These are phyloP conservation scores for Garrulus glandarius DNA, from an alignment of 2,797 vertebrate genomes.

Conservation along the genomic window DNA sequence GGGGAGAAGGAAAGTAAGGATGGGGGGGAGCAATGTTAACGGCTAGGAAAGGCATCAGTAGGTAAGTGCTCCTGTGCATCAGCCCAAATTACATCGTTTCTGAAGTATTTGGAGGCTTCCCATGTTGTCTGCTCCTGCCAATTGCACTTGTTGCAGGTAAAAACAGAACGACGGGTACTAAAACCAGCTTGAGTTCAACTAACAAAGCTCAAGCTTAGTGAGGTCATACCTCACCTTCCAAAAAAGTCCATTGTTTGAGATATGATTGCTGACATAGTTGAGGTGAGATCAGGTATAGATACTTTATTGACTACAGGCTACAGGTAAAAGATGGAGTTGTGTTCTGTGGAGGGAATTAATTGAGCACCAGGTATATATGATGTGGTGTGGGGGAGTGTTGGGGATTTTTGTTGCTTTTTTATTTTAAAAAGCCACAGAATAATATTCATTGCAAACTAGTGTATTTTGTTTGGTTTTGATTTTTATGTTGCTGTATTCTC, in stretches of 20 bases:
- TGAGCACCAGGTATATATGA: neutral
- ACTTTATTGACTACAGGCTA: neutral
- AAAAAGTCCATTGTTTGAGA: neutral
- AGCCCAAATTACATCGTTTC: neutral
- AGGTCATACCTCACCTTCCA: neutral
- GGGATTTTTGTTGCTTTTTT: neutral
- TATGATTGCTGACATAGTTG: neutral
- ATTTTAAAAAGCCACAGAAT: neutral
- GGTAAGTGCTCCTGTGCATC: neutral
- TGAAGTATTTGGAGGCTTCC: neutral
- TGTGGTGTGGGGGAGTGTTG: rapidly evolving
- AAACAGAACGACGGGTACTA: neutral
- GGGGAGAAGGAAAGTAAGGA: neutral
- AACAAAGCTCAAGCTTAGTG: neutral
- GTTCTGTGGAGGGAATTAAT: neutral
- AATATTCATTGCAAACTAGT: neutral
- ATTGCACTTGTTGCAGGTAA: neutral
- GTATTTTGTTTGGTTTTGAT: neutral
- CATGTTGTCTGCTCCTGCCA: neutral
- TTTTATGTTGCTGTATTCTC: neutral
- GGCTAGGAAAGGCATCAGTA: neutral
- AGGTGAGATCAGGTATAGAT: neutral
- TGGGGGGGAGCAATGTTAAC: neutral
- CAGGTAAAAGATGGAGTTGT: neutral
- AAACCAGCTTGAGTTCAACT: neutral